phyloP scores from a whole-genome alignment of 2,113 vertebrate genomes.

The Prinia subflava region DNA sequence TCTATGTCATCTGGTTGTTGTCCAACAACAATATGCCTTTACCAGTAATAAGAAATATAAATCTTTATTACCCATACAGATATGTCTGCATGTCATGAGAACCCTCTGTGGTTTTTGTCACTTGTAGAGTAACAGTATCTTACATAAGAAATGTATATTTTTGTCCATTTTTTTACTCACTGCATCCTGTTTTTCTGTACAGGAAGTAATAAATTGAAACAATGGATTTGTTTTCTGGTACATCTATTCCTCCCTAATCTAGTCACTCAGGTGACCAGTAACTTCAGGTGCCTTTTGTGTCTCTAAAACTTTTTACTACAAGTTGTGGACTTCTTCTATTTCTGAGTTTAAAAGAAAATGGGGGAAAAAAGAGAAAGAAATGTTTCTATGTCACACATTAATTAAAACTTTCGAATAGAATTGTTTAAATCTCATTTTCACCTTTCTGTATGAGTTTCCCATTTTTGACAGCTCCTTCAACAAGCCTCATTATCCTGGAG shows the following conservation, averaged over 20 bases:
- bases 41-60: background rate
- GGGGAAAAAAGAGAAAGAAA: fast-evolving
- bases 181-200: background rate
- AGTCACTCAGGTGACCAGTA: background rate
- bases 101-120: background rate
- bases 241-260: background rate
- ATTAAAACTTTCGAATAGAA: background rate
- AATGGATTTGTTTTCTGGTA: background rate
- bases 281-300: background rate
- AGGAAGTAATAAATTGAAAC: background rate
- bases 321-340: background rate
- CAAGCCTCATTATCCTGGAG: background rate
- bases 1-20: background rate
- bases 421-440: background rate
- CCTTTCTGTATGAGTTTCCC: background rate
- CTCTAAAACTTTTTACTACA: background rate
- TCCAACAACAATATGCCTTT: background rate
- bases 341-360: background rate
- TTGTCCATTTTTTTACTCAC: background rate
- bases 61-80: background rate
- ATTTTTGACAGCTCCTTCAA: background rate
- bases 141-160: background rate
- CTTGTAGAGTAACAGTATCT: background rate
- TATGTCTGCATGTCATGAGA: background rate
- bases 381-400: background rate